Percentiles rank a stretch among this genome's conserved stretches.
Evolutionary conservation across 2,888 invertebrate genomes (phyloP).

Genomic region (Pollenia angustigena): DNA sequence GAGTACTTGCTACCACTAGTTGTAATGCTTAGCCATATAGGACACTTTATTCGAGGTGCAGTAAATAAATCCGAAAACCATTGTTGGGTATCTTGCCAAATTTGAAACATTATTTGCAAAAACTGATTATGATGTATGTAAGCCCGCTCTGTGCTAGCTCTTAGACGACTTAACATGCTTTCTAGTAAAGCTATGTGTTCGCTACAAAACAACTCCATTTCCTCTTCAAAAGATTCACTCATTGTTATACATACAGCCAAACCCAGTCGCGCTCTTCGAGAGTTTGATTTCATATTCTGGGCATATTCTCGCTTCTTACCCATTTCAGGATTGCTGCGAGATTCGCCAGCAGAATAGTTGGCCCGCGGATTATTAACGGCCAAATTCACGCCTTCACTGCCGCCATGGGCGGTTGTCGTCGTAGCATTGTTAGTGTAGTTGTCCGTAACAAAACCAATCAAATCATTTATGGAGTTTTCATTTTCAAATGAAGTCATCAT

Average conservation of each 20-base stretch:
- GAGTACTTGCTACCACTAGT: slow-evolving; percentile 82
- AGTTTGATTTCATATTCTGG: slow-evolving; percentile 71
- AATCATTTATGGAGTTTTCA: slow-evolving; percentile 82
- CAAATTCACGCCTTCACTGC: slow-evolving; percentile 83
- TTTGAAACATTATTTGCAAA: slow-evolving; percentile 85
- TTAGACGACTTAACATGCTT: slow-evolving; percentile 89
- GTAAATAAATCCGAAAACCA: slow-evolving; percentile 89
- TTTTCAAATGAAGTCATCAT: slow-evolving; percentile 84
- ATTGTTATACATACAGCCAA: slow-evolving; percentile 88
- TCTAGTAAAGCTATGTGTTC: slow-evolving; percentile 92
- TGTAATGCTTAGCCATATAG: slow-evolving; percentile 88
- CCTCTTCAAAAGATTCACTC: slow-evolving; percentile 86
- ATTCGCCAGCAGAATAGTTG: slow-evolving; percentile 81
- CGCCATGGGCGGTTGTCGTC: slow-evolving; percentile 79
- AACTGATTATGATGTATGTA: slow-evolving; percentile 85
- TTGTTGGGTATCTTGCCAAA: slow-evolving; percentile 83
- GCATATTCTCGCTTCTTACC: slow-evolving; percentile 77
- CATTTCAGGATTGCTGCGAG: slow-evolving; percentile 84
- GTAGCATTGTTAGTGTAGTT: slow-evolving; percentile 77
- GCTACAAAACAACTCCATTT: slow-evolving; percentile 90
- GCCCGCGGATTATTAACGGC: slow-evolving; percentile 79
- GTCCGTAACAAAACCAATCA: slow-evolving; percentile 83
- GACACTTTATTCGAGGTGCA: slow-evolving; percentile 87
- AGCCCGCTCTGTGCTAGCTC: slow-evolving; percentile 88
- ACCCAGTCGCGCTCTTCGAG: slow-evolving; percentile 86